phyloP scores from a whole-genome alignment of 2,113 vertebrate genomes.

The Melanocharis versteri region DNA sequence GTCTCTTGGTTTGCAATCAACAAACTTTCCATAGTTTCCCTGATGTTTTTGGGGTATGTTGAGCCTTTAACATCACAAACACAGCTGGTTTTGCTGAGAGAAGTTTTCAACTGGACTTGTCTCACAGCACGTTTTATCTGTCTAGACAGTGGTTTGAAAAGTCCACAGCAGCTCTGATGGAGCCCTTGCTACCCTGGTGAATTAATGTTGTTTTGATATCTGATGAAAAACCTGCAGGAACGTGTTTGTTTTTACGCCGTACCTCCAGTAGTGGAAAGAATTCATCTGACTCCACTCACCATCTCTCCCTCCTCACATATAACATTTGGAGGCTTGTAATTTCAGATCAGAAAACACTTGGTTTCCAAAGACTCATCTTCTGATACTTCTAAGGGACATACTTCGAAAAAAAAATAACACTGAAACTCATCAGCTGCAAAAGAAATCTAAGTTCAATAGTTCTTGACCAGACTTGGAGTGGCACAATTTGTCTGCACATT shows the following conservation, averaged over 20 bases:
- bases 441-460: background rate
- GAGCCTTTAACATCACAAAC: background rate
- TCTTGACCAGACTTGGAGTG: background rate
- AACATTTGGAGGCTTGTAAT: background rate
- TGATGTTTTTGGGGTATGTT: background rate
- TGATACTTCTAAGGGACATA: background rate
- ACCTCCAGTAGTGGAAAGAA: background rate
- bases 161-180: background rate
- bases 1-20: background rate
- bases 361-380: background rate
- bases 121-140: background rate
- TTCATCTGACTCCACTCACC: background rate
- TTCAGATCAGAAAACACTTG: background rate
- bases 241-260: background rate
- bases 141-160: background rate
- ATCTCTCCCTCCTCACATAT: background rate
- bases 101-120: background rate
- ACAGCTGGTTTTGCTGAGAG: background rate
- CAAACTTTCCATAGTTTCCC: background rate
- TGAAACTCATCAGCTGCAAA: background rate
- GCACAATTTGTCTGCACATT: background rate
- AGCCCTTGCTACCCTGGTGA: background rate
- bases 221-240: background rate
- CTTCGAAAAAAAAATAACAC: background rate
- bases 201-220: background rate